These are phyloP conservation scores for Phaethon lepturus DNA, from an alignment of 2,113 vertebrate genomes.

Conservation along the genomic window DNA sequence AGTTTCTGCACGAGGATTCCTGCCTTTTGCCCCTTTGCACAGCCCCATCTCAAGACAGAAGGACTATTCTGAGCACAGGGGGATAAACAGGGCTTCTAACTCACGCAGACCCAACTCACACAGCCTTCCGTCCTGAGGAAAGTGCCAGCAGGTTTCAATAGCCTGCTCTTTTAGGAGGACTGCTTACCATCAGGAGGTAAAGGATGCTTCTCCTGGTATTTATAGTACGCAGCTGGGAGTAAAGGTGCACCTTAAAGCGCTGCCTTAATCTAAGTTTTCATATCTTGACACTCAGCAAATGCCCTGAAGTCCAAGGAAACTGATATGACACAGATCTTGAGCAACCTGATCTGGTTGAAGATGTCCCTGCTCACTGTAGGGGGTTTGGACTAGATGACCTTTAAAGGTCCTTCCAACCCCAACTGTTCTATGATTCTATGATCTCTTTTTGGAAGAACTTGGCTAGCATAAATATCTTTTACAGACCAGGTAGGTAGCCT, in stretches of 20 bases:
- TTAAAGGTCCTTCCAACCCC: too few relatives aligned
- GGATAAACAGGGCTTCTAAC: neutral
- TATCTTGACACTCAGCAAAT: neutral
- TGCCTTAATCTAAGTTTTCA: neutral
- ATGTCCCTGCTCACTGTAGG: too few relatives aligned
- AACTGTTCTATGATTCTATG: too few relatives aligned
- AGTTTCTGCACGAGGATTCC: neutral
- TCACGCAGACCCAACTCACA: neutral
- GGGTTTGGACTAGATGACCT: too few relatives aligned
- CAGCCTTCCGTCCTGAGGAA: neutral
- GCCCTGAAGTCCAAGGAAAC: neutral
- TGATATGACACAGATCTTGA: neutral
- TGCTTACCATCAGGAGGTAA: neutral
- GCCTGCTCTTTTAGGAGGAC: neutral
- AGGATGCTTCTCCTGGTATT: neutral
- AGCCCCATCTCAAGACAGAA: neutral
- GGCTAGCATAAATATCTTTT: neutral
- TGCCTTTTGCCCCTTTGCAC: neutral
- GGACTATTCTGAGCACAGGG: neutral
- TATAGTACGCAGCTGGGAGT: neutral
- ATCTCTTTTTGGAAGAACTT: neutral
- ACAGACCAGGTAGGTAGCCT: neutral
- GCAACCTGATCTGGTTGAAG: too few relatives aligned
- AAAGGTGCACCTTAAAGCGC: neutral
- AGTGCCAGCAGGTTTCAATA: neutral